These are phyloP conservation scores for Macrobrachium nipponense DNA, from an alignment of 1,140 invertebrate species.

Conservation along the genomic window DNA sequence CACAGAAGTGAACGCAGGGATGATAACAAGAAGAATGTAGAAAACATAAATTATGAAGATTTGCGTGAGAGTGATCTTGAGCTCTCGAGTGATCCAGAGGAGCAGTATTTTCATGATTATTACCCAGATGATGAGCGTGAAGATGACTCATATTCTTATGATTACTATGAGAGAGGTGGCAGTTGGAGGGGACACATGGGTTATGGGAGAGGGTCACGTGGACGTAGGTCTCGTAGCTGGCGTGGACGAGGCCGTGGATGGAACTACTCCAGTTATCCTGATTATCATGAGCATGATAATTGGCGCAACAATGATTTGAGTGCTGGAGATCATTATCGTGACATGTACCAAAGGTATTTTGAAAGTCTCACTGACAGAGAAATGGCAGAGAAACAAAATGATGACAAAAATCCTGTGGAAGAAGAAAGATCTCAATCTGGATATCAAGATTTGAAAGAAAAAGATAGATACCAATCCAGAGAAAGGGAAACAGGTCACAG, in stretches of 20 bases:
- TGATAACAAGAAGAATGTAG: slow-evolving; percentile 1
- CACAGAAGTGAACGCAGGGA: slow-evolving; percentile 22
- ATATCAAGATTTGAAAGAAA: too few species aligned
- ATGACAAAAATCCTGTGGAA: not conserved
- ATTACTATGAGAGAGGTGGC: slow-evolving; percentile 11
- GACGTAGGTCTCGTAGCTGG: slow-evolving; percentile 19
- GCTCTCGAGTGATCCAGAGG: slow-evolving; percentile 50
- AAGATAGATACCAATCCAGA: too few species aligned
- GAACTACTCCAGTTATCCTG: not conserved
- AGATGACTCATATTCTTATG: not conserved
- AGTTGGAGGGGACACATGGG: not conserved
- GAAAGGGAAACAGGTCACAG: too few species aligned
- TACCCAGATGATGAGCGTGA: slow-evolving; percentile 33
- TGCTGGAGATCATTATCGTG: slow-evolving; percentile 36
- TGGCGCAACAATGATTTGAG: not conserved
- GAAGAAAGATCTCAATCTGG: too few species aligned
- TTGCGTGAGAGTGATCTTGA: slow-evolving; percentile 54
- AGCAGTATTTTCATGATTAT: slow-evolving; percentile 20
- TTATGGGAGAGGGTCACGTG: slow-evolving; percentile 7
- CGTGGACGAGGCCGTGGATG: slow-evolving; percentile 17
- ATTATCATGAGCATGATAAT: slow-evolving; percentile 26
- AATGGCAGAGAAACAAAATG: not conserved
- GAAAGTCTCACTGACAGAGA: slow-evolving; percentile 49
- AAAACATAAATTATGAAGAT: slow-evolving; percentile 55
- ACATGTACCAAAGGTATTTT: slow-evolving; percentile 52